Conservation (phyloP, 2,888 invertebrate species). For the Hydrotaea cyrtoneurina region DNA sequence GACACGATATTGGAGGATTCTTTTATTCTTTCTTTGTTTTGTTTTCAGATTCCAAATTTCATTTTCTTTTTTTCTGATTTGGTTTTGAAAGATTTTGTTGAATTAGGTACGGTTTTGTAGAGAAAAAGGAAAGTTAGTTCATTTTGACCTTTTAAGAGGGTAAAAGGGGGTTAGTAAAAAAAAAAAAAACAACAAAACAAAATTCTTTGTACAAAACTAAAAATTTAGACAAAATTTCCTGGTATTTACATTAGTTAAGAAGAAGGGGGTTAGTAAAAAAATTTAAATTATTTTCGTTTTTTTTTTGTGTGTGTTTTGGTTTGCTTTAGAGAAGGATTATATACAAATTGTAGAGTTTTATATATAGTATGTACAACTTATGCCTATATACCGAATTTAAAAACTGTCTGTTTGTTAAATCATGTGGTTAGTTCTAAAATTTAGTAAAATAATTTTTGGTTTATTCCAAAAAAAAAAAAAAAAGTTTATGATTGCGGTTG, state of each 20-base stretch:
- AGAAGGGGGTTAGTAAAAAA: conserved; percentile 52
- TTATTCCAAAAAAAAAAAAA: too few relatives aligned
- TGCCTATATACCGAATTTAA: conserved; percentile 61
- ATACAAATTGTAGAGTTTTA: conserved; percentile 62
- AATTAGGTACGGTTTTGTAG: conserved; percentile 57
- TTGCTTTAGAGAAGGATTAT: conserved; percentile 52
- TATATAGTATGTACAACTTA: conserved; percentile 71
- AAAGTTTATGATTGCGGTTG: neutral
- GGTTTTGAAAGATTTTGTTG: conserved; percentile 53
- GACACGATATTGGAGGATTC: conserved; percentile 78
- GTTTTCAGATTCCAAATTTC: conserved; percentile 23
- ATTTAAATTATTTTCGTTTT: conserved; percentile 33
- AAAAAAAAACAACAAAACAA: conserved; percentile 39
- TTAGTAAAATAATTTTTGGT: conserved; percentile 57
- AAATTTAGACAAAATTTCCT: conserved; percentile 46
- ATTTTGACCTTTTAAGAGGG: neutral
- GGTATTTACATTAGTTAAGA: conserved; percentile 65
- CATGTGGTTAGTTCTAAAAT: conserved; percentile 60
- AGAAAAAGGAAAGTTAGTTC: conserved; percentile 27
- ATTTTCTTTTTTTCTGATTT: conserved; percentile 6
- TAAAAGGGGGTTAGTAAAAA: conserved; percentile 23
- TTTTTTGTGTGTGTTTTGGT: conserved; percentile 43
- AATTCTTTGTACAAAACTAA: conserved; percentile 29
- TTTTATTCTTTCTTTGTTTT: conserved; percentile 50
- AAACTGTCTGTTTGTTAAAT: conserved; percentile 32